A percentile compares a stretch with the other conserved stretches of the same genome.
Conservation (phyloP, 1,140 invertebrate species). For the Lethocerus indicus region DNA sequence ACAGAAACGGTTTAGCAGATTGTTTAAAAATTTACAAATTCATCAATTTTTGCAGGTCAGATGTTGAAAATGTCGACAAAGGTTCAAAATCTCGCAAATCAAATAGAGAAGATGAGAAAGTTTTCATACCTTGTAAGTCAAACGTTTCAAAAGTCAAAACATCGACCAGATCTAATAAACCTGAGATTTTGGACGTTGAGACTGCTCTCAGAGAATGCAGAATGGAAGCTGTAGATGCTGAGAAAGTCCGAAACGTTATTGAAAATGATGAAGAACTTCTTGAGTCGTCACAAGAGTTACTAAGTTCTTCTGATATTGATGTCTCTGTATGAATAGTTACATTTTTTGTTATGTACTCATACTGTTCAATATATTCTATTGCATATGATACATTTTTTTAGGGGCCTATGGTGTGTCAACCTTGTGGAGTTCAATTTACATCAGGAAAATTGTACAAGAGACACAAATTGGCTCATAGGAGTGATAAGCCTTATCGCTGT, state of each 20-base stretch:
- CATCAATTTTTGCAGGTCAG: too few species aligned
- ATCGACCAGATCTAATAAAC: too few species aligned
- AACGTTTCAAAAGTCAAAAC: too few species aligned
- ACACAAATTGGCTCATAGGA: conserved; percentile 37
- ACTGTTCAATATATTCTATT: too few species aligned
- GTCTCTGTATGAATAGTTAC: background rate
- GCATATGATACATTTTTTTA: conserved; percentile 11
- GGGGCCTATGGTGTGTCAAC: conserved; percentile 32
- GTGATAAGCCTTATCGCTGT: conserved; percentile 44
- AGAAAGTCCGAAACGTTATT: background rate
- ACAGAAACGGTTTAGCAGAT: too few species aligned
- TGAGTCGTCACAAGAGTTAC: background rate
- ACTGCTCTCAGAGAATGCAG: too few species aligned
- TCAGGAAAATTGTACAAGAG: conserved; percentile 32
- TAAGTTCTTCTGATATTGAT: background rate
- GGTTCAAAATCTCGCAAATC: too few species aligned
- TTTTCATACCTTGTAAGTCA: too few species aligned
- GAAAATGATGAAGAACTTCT: background rate
- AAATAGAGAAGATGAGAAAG: too few species aligned
- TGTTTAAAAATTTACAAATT: too few species aligned
- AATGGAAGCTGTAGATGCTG: background rate
- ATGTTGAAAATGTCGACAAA: too few species aligned
- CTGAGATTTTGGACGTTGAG: too few species aligned
- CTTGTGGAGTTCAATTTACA: conserved; percentile 34
- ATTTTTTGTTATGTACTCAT: conserved; percentile 5